Conservation (phyloP, 2,113 vertebrate genomes). For the Myotis lucifugus region DNA sequence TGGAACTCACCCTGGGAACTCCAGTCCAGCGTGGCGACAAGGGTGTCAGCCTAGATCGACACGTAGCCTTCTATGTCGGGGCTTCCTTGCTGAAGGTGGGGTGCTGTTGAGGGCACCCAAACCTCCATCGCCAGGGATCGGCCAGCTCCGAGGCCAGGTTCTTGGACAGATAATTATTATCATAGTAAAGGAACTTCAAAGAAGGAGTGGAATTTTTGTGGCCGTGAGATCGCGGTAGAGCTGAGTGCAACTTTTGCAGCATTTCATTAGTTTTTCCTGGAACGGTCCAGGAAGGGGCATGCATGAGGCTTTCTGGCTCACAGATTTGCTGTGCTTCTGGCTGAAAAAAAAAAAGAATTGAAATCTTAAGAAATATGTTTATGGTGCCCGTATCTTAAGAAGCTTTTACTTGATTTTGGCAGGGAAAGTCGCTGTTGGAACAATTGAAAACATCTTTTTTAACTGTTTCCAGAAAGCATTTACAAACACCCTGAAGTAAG, state of each 20-base stretch:
- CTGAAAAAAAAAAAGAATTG: constrained; percentile 60
- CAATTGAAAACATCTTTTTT: constrained; percentile 83
- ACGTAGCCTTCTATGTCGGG: background rate
- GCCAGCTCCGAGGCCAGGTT: constrained; percentile 47
- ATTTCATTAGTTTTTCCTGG: constrained; percentile 79
- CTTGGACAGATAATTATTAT: constrained; percentile 68
- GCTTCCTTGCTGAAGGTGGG: background rate
- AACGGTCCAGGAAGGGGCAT: constrained; percentile 74
- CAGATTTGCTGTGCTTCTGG: constrained; percentile 71
- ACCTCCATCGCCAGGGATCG: background rate
- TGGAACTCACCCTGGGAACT: background rate
- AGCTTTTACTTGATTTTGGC: constrained; percentile 84
- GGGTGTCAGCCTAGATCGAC: background rate
- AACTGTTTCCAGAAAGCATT: constrained; percentile 78
- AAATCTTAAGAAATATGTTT: constrained; percentile 80
- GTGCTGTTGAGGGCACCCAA: background rate
- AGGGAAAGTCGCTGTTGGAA: constrained; percentile 61
- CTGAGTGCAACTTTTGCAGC: constrained; percentile 63
- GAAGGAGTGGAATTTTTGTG: constrained; percentile 73
- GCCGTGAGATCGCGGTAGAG: constrained; percentile 74
- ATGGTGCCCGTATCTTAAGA: constrained; percentile 80
- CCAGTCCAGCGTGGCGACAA: background rate
- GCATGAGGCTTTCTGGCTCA: constrained; percentile 78
- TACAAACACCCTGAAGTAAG: constrained; percentile 74
- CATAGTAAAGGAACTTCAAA: constrained; percentile 82